phyloP scores from a whole-genome alignment of 2,113 vertebrate species.

The Brachionichthys hirsutus region DNA sequence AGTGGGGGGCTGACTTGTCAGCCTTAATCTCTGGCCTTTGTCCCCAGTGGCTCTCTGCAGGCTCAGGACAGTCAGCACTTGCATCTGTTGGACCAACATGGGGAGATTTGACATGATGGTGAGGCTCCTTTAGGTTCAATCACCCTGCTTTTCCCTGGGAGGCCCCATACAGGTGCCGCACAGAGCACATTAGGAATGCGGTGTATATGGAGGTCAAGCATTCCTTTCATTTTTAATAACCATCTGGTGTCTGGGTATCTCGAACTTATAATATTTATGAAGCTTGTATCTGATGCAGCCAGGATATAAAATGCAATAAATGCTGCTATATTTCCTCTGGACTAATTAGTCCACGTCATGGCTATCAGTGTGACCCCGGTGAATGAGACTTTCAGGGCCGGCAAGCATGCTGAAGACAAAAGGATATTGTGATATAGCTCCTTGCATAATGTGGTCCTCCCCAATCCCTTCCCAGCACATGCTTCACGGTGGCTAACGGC shows the following conservation, averaged over 20 bases:
- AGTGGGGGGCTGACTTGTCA: constrained; percentile 51
- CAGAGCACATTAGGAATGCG: constrained; percentile 13
- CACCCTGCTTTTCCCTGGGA: constrained; percentile 34
- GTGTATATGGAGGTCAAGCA: constrained; percentile 44
- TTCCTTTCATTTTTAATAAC: constrained; percentile 54
- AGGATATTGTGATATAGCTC: constrained; percentile 54
- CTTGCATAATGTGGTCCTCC: constrained; percentile 44
- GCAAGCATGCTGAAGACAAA: constrained; percentile 35
- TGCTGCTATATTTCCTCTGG: constrained; percentile 31
- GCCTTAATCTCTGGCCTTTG: constrained; percentile 53
- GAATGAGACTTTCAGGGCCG: constrained; percentile 27
- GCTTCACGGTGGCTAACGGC: constrained; percentile 32
- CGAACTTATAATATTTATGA: constrained; percentile 52
- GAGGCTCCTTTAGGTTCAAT: constrained; percentile 28
- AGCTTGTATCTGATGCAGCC: constrained; percentile 39
- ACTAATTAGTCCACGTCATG: constrained; percentile 56
- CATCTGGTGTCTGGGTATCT: constrained; percentile 29
- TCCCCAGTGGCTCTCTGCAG: constrained; percentile 46
- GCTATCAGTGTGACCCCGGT: constrained; percentile 43
- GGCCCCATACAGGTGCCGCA: constrained; percentile 3
- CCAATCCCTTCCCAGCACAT: constrained; percentile 21
- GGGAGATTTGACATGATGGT: constrained; percentile 35
- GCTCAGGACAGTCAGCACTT: constrained; percentile 63
- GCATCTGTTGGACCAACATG: constrained; percentile 45
- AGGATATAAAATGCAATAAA: constrained; percentile 43